Base-by-base conservation (phyloP, 2,113 vertebrate species). In the Gymnarchus niloticus region DNA sequence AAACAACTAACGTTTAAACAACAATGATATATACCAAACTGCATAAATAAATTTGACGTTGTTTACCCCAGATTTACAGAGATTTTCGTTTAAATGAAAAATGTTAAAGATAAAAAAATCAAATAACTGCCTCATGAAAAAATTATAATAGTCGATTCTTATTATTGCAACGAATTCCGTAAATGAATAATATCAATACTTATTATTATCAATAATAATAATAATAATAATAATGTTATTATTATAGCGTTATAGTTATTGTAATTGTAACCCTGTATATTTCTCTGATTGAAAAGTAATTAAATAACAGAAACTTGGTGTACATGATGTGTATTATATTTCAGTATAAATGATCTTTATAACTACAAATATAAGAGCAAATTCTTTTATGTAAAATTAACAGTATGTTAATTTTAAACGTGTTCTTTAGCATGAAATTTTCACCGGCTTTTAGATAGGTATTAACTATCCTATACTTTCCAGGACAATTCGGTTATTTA, bases 81-180 rank as follows among this genome's bases (percentile, higher is more conserved):
- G 19, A 2, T 73, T 69, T 73, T 69, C n/a, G n/a, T n/a, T 73
- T 2, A 7, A 52, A 73, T 37, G 33, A 73, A 17, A 73, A 73
- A 41, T 33, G 41, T 73, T 73, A 41, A 12, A 37, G 41, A 73
- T 37, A 37, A 73, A 19, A 37, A 7, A 2, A 41, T 37, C 65
- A 73, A 54, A 73, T 73, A 73, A 41, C n/a, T n/a, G n/a, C n/a
- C n/a, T n/a, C n/a, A n/a, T n/a, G 2, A 57, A 57, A 21, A 17
- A n/a, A n/a, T n/a, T n/a, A n/a, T n/a, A n/a, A 57, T 17, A 10
- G 23, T 1, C 12, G 12, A 10, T 2, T 3, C 56, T 3, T 3
- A 21, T 10, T 57, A 6, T 93, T 94, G 92, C 91, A 89, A 90
- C 90, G n/a, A 48, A 9, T 81, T 52, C 48, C 21, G 44, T 51